These are phyloP conservation scores for Stegophylla sp. DNA, from an alignment of 2,888 invertebrate genomes.

Conservation along the genomic window DNA sequence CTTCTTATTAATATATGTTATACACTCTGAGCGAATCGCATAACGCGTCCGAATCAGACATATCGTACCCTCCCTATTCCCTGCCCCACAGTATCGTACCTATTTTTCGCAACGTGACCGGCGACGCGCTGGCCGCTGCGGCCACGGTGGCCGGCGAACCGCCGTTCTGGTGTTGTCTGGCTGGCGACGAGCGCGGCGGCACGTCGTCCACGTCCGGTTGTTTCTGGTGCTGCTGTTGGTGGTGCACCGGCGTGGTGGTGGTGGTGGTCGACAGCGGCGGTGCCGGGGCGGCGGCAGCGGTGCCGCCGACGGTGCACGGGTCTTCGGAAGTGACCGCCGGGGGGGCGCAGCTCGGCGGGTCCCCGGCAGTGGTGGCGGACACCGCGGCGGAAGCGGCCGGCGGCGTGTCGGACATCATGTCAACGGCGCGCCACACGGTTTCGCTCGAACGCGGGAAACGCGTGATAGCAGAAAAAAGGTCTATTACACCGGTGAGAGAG, in stretches of 20 bases:
- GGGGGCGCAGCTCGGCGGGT: neutral
- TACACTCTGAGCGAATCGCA: no score
- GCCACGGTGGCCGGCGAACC: constrained; percentile 44
- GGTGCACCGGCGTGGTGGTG: neutral
- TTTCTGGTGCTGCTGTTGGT: constrained; percentile 6
- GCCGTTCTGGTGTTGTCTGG: constrained; percentile 46
- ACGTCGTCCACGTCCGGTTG: constrained; percentile 17
- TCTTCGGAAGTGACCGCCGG: neutral
- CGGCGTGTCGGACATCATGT: constrained; percentile 50
- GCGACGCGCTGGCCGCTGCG: constrained; percentile 13
- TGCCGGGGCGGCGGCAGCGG: neutral
- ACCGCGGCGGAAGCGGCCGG: neutral
- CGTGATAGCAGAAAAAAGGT: neutral
- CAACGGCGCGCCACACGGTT: constrained; percentile 9
- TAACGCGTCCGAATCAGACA: no score
- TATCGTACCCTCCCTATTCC: no score
- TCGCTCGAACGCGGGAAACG: neutral
- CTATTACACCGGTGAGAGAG: neutral
- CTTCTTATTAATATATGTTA: no score
- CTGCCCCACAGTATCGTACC: no score
- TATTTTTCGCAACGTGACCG: constrained; percentile 46
- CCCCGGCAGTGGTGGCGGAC: neutral
- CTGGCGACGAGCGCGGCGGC: constrained; percentile 5
- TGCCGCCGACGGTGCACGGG: neutral
- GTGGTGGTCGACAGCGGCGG: neutral